Evolutionary conservation across 2,113 vertebrate species (phyloP), one percentile per base, ranked within the genome.

Genomic region (Marmota flaviventris): DNA sequence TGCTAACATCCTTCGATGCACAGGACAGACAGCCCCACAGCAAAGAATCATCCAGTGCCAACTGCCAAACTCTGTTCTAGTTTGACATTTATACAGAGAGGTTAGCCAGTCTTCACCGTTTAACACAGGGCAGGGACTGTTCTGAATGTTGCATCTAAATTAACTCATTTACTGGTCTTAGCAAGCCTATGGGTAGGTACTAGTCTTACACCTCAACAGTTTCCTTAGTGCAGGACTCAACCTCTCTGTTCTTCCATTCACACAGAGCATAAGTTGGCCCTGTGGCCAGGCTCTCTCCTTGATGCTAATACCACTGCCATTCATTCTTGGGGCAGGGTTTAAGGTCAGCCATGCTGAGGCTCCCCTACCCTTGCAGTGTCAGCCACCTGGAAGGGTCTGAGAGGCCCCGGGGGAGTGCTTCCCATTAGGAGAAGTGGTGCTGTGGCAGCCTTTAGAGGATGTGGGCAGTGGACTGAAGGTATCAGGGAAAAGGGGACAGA

Each of bases 391-490:
- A 12, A 78, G 73, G 42, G 48, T 42, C 0, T 63, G 51, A 89
- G 75, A 83, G 89, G 37, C 8, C 20, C 7, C 7, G 48, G 27
- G 8, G 45, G 45, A 7, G 42, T 29, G 69, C 51, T 79, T 45
- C 11, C 34, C n/a, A 18, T 48, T 0, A 0, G 61, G 45, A 67
- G 14, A 39, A 42, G 39, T 6, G 12, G 13, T 2, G 1, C 0
- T 70, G 65, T 8, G 6, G 20, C 2, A n/a, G 29, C 3, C 4
- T 51, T 10, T 8, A 0, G 9, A 12, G 84, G 53, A 56, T n/a
- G 16, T 12, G 34, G 58, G 20, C 27, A 70, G 45, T 9, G 39
- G 69, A 53, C 45, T 13, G 51, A 18, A 70, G 51, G 0, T 24
- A n/a, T 24, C 48, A 65, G n/a, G 18, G 17, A 29, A 48, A 37